Base-by-base conservation (phyloP, 2,888 invertebrate genomes). In the Macrophya alboannulata region DNA sequence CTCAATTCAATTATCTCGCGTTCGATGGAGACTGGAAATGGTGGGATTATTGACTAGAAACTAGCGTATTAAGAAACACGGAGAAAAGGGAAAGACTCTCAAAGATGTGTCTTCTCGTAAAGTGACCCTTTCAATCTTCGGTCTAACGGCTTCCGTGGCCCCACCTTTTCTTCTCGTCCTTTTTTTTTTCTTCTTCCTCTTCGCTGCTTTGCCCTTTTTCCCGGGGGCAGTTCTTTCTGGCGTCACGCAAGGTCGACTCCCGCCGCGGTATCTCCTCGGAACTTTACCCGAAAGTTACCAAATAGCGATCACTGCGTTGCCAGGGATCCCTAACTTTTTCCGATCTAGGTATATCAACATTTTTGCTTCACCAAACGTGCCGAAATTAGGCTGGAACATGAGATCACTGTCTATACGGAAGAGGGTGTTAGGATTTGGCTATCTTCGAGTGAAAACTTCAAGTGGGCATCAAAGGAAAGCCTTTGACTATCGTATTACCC, bases 71-170 rank as follows among this genome's bases (percentile, higher is more conserved):
- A 79, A 79, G 79, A 79, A 79, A 79, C 79, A 25, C 59, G 55
- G 79, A 59, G 21, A 37, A 48, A 59, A 48, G 48, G 59, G 37
- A 79, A 59, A 55, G 55, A 79, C 55, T 79, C 59, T 79, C 55
- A 37, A 48, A 79, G 79, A 31, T 59, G 55, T 48, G 79, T 79
- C 79, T 79, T 59, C 79, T 79, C 79, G 37, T 79, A 79, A 79
- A 79, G 79, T 79, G 79, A 79, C 59, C 79, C 79, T 79, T 59
- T 59, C 79, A 59, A 79, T 79, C 79, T 79, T 55, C 55, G 55
- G 59, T 59, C 79, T 79, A 59, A 79, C 79, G 79, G 59, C 79
- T 79, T 79, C 55, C 55, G 55, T 59, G 79, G 51, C 76, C 79
- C 59, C 55, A 79, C 79, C 55, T 37, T 59, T 59, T n/a, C 79